These are phyloP conservation scores for Dendropsophus ebraccatus DNA, from an alignment of 2,113 vertebrate genomes.

Conservation along the genomic window DNA sequence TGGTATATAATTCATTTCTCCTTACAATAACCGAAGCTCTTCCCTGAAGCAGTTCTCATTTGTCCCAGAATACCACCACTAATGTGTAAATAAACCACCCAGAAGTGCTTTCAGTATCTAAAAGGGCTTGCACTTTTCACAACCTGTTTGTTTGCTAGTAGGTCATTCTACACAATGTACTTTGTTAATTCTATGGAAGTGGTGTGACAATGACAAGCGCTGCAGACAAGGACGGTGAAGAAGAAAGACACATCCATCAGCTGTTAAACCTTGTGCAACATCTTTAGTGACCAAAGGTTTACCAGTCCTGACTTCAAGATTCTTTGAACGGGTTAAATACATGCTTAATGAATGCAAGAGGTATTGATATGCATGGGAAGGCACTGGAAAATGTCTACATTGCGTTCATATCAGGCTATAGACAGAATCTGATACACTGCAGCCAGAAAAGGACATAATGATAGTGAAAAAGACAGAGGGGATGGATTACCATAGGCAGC, in stretches of 20 bases:
- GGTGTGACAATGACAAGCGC: constrained; percentile 36
- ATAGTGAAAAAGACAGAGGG: constrained; percentile 20
- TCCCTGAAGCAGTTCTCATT: background rate
- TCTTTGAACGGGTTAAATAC: constrained; percentile 23
- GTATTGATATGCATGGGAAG: background rate
- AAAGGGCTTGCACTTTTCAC: background rate
- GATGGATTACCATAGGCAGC: constrained; percentile 42
- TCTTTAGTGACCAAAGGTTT: background rate
- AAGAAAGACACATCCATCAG: constrained; percentile 22
- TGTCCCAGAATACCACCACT: background rate
- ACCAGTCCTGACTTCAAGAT: background rate
- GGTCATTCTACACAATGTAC: background rate
- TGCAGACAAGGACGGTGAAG: constrained; percentile 34
- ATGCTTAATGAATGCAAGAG: background rate
- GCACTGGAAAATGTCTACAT: background rate
- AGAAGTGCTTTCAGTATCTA: background rate
- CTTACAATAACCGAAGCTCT: background rate
- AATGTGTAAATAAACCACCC: background rate
- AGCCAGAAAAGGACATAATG: constrained; percentile 27
- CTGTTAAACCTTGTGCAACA: constrained; percentile 12
- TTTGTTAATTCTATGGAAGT: constrained; percentile 18
- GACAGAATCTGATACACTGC: constrained; percentile 44
- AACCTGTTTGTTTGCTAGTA: constrained; percentile 3
- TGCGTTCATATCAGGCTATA: background rate
- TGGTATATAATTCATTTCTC: background rate